Conservation (phyloP, 2,888 invertebrate species). For the Scotopteryx bipunctaria region DNA sequence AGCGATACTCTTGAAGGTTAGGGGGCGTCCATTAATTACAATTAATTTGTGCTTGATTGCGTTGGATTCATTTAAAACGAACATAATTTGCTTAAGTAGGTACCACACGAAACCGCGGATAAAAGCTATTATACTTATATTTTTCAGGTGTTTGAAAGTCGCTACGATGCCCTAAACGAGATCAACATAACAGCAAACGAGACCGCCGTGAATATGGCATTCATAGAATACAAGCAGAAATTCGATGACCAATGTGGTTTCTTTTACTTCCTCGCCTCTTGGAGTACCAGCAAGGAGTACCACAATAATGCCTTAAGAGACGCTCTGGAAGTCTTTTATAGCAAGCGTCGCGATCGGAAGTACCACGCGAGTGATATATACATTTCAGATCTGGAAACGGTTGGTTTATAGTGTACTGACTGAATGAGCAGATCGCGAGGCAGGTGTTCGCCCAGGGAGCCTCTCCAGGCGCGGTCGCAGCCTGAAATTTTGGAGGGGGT, state of each 20-base stretch:
- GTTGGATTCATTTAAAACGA: too few relatives aligned
- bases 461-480: too few relatives aligned
- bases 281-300: neutral
- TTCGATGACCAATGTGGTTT: neutral
- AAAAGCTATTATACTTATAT: neutral
- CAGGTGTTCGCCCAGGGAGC: too few relatives aligned
- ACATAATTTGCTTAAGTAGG: too few relatives aligned
- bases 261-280: neutral
- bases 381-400: neutral
- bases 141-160: slow-evolving; percentile 19
- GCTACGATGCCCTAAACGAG: slow-evolving; percentile 18
- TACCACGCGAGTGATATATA: slow-evolving; percentile 1
- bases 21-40: too few relatives aligned
- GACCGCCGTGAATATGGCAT: slow-evolving; percentile 3
- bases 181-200: slow-evolving; percentile 23
- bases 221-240: slow-evolving; percentile 1
- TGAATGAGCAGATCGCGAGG: too few relatives aligned
- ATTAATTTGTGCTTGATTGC: neutral
- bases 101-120: too few relatives aligned
- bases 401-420: neutral
- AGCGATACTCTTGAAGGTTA: slow-evolving; percentile 18
- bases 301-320: neutral
- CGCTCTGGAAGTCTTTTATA: slow-evolving; percentile 1
- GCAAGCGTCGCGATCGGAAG: slow-evolving; percentile 1
- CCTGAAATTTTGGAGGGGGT: too few relatives aligned